Evolutionary conservation across 2,888 invertebrate species (phyloP).

Genomic region (Diadegma fenestrale): DNA sequence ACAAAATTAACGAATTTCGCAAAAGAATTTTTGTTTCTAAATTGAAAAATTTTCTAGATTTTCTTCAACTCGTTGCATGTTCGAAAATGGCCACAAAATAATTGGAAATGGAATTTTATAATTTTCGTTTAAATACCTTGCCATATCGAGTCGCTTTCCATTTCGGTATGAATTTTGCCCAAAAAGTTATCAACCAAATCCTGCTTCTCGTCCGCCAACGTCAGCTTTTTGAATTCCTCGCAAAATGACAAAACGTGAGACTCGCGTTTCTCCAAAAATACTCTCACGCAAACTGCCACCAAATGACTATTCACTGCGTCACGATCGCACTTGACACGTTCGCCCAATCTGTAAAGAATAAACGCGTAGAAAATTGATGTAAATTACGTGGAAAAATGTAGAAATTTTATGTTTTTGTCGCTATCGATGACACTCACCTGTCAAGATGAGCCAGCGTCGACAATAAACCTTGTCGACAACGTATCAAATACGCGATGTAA

Average conservation of each 20-base stretch:
- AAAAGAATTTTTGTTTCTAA: no score
- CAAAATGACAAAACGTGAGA: conserved; percentile 91
- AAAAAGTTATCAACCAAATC: conserved; percentile 94
- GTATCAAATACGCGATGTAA: conserved; percentile 93
- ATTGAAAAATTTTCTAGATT: no score
- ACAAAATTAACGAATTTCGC: no score
- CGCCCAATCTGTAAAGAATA: conserved; percentile 85
- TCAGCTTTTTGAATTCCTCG: conserved; percentile 91
- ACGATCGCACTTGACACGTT: conserved; percentile 89
- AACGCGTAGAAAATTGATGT: no score
- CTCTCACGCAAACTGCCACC: conserved; percentile 90
- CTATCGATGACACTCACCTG: conserved; percentile 84
- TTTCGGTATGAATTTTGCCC: conserved; percentile 88
- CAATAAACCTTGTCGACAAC: conserved; percentile 92
- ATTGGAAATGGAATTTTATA: not conserved
- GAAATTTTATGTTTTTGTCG: not conserved
- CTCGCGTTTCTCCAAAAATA: conserved; percentile 93
- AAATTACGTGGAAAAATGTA: no score
- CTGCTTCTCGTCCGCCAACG: conserved; percentile 95
- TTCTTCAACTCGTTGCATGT: no score
- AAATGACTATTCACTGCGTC: conserved; percentile 91
- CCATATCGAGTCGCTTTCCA: conserved; percentile 90
- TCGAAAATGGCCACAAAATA: no score
- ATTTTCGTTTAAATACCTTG: conserved; percentile 86
- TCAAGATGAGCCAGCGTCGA: conserved; percentile 90